phyloP scores from a whole-genome alignment of 1,140 invertebrate genomes.

The Panulirus ornatus region DNA sequence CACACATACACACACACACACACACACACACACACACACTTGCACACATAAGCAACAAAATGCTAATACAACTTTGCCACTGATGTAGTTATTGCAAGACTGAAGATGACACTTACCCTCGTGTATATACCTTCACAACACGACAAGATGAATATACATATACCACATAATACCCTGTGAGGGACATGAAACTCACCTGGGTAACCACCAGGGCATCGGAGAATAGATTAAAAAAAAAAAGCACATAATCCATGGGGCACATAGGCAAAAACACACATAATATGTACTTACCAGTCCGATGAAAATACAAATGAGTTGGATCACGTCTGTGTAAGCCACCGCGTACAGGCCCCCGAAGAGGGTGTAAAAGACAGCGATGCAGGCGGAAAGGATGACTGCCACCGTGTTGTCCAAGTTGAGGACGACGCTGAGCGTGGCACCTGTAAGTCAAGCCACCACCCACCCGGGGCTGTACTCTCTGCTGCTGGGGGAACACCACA shows the following conservation, averaged over 20 bases:
- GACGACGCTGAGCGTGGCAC: constrained; percentile 85
- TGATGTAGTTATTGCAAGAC: neutral
- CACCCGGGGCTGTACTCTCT: neutral
- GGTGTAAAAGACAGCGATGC: constrained; percentile 86
- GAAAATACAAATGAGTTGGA: constrained; percentile 89
- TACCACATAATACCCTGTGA: neutral
- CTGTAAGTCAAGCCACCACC: constrained; percentile 79
- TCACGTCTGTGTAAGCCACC: constrained; percentile 89
- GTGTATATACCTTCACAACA: neutral
- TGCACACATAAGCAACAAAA: neutral
- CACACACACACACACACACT: too few relatives aligned
- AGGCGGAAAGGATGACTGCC: constrained; percentile 84
- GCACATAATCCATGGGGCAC: too few relatives aligned
- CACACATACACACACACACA: neutral
- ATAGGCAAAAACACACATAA: neutral
- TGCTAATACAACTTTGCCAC: neutral
- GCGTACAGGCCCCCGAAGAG: constrained; percentile 89
- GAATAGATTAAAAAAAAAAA: too few relatives aligned
- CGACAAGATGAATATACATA: neutral
- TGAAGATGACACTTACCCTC: neutral
- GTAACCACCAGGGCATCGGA: too few relatives aligned
- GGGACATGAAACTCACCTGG: neutral
- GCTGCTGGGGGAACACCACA: neutral
- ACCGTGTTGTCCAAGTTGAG: constrained; percentile 82
- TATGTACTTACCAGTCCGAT: constrained; percentile 83